These are phyloP conservation scores for Euplexia lucipara DNA, from an alignment of 2,888 invertebrate genomes.

Conservation along the genomic window DNA sequence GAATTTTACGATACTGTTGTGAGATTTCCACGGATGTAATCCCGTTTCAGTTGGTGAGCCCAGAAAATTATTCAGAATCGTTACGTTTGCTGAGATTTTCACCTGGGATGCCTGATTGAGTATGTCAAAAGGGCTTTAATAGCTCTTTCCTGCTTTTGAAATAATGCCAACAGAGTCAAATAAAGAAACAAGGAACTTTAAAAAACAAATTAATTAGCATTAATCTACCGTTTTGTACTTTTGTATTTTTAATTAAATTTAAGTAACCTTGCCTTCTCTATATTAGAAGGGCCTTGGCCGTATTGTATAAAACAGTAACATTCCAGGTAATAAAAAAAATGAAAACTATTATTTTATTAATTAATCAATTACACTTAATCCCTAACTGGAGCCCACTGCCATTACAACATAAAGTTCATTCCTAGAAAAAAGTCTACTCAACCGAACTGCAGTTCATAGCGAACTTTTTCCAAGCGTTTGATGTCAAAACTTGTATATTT, in stretches of 20 bases:
- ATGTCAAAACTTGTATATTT: slow-evolving; percentile 36
- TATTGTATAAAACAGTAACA: too few relatives aligned
- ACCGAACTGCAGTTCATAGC: neutral
- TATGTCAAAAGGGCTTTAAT: neutral
- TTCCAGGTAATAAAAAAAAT: too few relatives aligned
- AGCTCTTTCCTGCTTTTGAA: too few relatives aligned
- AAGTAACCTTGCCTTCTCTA: too few relatives aligned
- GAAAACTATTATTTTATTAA: neutral
- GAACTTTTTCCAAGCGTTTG: slow-evolving; percentile 15
- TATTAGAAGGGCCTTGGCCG: too few relatives aligned
- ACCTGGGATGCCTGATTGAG: slow-evolving; percentile 18
- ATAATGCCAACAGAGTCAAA: too few relatives aligned
- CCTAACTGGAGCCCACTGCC: neutral
- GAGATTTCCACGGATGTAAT: slow-evolving; percentile 74
- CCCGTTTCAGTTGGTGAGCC: slow-evolving; percentile 62
- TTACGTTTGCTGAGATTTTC: slow-evolving; percentile 23
- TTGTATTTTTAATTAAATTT: too few relatives aligned
- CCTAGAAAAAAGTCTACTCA: neutral
- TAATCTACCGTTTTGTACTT: neutral
- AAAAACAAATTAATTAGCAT: neutral
- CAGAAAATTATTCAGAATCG: slow-evolving; percentile 58
- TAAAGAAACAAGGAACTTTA: neutral
- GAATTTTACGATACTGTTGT: slow-evolving; percentile 78
- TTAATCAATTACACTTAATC: neutral
- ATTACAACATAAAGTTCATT: neutral